phyloP scores from a whole-genome alignment of 1,140 invertebrate genomes.

The Brachionus angularis region DNA sequence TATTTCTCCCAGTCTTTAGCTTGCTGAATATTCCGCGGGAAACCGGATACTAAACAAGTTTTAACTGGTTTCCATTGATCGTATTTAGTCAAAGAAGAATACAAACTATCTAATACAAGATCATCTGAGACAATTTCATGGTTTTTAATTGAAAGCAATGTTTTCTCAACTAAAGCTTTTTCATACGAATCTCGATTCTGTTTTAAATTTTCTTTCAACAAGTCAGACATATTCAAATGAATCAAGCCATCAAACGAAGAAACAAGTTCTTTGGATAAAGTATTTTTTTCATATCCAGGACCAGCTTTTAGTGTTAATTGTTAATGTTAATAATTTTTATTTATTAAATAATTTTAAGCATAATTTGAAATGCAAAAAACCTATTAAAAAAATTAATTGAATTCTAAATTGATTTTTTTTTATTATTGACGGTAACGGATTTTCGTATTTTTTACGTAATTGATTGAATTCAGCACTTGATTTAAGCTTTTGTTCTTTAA shows the following conservation, averaged over 20 bases:
- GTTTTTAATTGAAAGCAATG: not conserved
- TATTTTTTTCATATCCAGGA: conserved; percentile 8
- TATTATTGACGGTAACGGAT: conserved; percentile 5
- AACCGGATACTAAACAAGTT: conserved; percentile 10
- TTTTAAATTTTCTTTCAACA: conserved; percentile 18
- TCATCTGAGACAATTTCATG: conserved; percentile 4
- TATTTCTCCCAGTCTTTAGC: conserved; percentile 16
- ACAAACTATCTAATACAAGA: conserved; percentile 1
- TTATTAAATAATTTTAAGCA: not conserved
- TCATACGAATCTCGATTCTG: conserved; percentile 2
- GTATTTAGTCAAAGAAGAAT: not conserved
- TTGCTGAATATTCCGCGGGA: conserved; percentile 20
- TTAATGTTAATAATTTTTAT: not conserved
- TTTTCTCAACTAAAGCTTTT: not conserved
- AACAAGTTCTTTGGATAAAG: not conserved
- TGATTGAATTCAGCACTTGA: not conserved
- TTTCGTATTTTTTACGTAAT: conserved; percentile 2
- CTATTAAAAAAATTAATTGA: conserved; percentile 23
- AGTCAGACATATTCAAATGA: conserved; percentile 10
- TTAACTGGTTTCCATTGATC: conserved; percentile 4
- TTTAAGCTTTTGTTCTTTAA: not conserved
- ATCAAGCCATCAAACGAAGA: conserved; percentile 7
- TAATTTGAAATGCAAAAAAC: not conserved
- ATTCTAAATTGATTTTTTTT: not conserved
- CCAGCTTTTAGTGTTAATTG: too few species aligned